Base-by-base conservation (phyloP, 2,113 vertebrate genomes). In the Nothobranchius kuhntae region DNA sequence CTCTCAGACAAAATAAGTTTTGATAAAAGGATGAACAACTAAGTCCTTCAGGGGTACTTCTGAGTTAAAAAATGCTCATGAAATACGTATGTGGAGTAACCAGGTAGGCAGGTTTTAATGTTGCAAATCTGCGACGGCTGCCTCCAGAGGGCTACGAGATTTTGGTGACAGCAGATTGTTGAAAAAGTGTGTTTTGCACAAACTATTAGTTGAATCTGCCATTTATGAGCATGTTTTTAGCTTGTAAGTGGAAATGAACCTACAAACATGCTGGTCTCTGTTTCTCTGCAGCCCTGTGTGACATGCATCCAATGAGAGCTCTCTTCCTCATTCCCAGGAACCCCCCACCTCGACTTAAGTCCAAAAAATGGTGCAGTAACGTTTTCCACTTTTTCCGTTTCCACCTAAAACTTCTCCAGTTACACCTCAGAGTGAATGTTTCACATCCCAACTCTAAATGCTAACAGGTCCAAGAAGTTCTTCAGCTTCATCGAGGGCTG, bases 301-400 rank as follows among this genome's bases (percentile, higher is more conserved):
- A 99, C 91, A 99, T 99, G 98, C 98, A 99, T 81, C 98, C 98
- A 30, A 99, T 99, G 98, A 95, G 98, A 93, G 98, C 98, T 9
- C 95, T 99, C 87, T 99, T 99, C 92, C 96, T 99, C 91, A 99
- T 99, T 74, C 98, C 98, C 82, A 95, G 98, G 89, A 99, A 99
- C 81, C 98, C 98, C 81, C 98, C 98, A 44, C 97, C 98, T 42
- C 93, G 97, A 75, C 96, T 99, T 86, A 99, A 99, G 93, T 99
- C 98, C 81, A 99, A 99, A 91, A 99, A 99, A 94, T 99, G 98
- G 98, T 99, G 87, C 61, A 94, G 1, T 4, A 4, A 1, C 2
- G 30, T 38, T 61, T 53, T 58, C 12, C 24, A 12, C 7, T 10
- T 58, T 38, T 10, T 12, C 42, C 17, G 6, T 42, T 6, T 13